Percentiles rank a stretch among this genome's conserved stretches.
Conservation (phyloP, 2,113 vertebrate genomes). For the Phylloscopus whistleri region DNA sequence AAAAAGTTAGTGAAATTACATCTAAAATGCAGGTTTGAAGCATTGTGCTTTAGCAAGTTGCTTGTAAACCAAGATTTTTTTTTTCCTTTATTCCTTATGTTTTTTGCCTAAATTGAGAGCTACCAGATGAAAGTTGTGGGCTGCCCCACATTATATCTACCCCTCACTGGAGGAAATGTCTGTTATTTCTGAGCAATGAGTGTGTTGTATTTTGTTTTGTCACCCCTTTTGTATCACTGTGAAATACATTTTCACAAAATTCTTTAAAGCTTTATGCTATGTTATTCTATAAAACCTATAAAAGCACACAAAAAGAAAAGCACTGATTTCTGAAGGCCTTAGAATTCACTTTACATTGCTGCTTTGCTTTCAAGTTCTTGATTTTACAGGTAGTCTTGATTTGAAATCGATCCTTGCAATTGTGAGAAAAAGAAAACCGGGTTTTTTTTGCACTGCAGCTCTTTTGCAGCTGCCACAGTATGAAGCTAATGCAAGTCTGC, state of each 20-base stretch:
- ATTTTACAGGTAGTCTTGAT: not conserved
- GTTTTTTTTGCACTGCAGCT: conserved; percentile 1
- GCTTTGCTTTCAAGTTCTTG: not conserved
- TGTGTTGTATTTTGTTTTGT: not conserved
- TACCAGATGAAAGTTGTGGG: not conserved
- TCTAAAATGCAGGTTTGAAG: not conserved
- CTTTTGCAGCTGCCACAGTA: not conserved
- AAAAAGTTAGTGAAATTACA: conserved; percentile 13
- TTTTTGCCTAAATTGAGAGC: conserved; percentile 16
- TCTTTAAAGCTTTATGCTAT: not conserved
- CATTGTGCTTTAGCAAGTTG: not conserved
- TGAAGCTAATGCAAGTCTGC: not conserved
- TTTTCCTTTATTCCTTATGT: not conserved
- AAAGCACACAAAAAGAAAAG: not conserved
- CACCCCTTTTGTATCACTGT: not conserved
- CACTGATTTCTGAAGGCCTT: not conserved
- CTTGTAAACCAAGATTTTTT: not conserved
- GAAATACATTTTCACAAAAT: not conserved
- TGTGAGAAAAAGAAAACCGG: not conserved
- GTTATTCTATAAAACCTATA: not conserved
- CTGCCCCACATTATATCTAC: not conserved
- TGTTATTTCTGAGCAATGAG: not conserved
- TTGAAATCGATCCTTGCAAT: not conserved
- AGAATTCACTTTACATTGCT: not conserved
- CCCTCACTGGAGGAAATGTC: not conserved